Conservation (phyloP, 1,140 invertebrate genomes). For the Leptestheria dahalacensis region DNA sequence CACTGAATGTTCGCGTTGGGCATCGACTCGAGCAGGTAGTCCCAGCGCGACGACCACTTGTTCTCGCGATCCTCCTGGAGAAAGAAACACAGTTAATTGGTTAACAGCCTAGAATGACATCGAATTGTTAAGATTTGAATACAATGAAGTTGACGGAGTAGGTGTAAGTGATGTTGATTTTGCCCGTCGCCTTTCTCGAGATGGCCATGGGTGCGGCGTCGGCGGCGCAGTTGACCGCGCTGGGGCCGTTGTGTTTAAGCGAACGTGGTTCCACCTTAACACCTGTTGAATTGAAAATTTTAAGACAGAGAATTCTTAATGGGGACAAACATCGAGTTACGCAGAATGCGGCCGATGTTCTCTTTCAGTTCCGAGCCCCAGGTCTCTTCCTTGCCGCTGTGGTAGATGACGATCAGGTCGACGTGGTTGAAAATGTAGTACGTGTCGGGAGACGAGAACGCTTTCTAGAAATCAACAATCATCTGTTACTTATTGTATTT, state of each 20-base stretch:
- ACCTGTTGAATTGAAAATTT: constrained; percentile 27
- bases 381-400: constrained; percentile 67
- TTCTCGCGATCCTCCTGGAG: constrained; percentile 31
- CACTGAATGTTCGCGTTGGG: constrained; percentile 98
- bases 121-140: constrained; percentile 23
- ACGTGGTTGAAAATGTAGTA: constrained; percentile 96
- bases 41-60: constrained; percentile 98
- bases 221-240: constrained; percentile 38
- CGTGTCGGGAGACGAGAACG: constrained; percentile 43
- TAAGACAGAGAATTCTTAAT: not conserved
- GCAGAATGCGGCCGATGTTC: constrained; percentile 80
- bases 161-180: constrained; percentile 60
- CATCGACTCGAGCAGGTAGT: constrained; percentile 97
- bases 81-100: not conserved
- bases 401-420: constrained; percentile 81
- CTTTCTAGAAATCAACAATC: constrained; percentile 14
- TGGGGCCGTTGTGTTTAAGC: constrained; percentile 43
- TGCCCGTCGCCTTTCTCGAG: constrained; percentile 37
- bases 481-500: not conserved
- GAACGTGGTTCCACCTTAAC: constrained; percentile 64
- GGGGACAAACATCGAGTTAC: constrained; percentile 22
- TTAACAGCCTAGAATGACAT: constrained; percentile 3
- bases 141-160: constrained; percentile 71
- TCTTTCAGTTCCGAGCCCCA: constrained; percentile 60
- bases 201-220: constrained; percentile 45